Base-by-base conservation (phyloP, 1,140 invertebrate genomes). In the Aphidius ervi region DNA sequence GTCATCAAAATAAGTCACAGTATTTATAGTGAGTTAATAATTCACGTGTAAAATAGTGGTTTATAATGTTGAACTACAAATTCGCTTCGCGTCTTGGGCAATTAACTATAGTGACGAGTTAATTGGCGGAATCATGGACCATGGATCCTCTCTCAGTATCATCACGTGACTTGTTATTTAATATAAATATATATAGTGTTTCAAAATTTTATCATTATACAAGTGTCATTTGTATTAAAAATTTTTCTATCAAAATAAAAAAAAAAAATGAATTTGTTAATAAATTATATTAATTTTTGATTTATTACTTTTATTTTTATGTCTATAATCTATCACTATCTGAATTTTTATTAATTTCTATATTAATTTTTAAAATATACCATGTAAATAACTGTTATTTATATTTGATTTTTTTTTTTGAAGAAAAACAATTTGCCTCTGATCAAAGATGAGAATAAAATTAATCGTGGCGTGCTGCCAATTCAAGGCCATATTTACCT, bases 101-200 rank as follows among this genome's bases (percentile, higher is more conserved):
- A 74, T 76, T 76, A 76, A 68, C 64, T 47, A 56, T 65, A 59
- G 68, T 73, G 74, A 75, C 70, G 73, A 64, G 63, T 73, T 76
- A 74, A 75, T 76, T 76, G 69, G 70, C 40, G 39, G 23, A 31
- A 31, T 31, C 23, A 31, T 31, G 23, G 23, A 60, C 60, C 63
- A 58, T 37, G 57, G 69, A 67, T 69, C 67, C 66, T 67, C 67
- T 65, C 69, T 71, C 73, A 31, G 23, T 31, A 31, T 75, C 73
- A 71, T 74, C 69, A 67, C 70, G 68, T 73, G 71, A 72, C 67
- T 31, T 4, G 23, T 31, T 31, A 31, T 31, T 31, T 31, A 31
- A 31, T 31, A 31, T 1, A 23, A 2, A 23, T 23, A 31, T 31
- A 31, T 31, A 31, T 31, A 31, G 23, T 31, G 23, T 1, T 31